Conservation (phyloP, 2,888 invertebrate species). For the Cryptocheilus praepositus region DNA sequence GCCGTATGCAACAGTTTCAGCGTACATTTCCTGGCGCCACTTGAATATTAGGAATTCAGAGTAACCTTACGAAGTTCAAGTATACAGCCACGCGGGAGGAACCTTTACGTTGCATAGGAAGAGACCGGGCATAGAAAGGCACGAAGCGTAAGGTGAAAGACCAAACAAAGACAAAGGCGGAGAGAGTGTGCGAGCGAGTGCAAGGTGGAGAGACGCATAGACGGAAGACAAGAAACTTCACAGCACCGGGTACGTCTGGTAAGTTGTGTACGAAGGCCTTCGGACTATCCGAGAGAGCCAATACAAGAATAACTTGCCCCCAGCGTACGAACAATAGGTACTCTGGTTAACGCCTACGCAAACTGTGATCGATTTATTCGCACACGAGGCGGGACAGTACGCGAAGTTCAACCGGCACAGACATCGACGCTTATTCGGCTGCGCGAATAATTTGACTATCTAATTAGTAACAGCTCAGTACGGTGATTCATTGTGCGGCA, state of each 20-base stretch:
- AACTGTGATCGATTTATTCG: too few species aligned
- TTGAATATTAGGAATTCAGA: background rate
- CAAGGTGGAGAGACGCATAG: background rate
- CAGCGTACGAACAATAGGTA: constrained; percentile 1
- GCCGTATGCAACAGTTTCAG: constrained; percentile 11
- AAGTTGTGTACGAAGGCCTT: too few species aligned
- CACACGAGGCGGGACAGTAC: too few species aligned
- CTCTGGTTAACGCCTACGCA: background rate
- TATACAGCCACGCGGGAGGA: background rate
- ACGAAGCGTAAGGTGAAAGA: background rate
- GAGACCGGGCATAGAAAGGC: background rate
- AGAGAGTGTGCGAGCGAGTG: constrained; percentile 22
- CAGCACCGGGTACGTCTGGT: too few species aligned
- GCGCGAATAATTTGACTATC: too few species aligned
- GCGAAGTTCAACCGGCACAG: constrained; percentile 10
- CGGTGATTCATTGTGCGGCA: too few species aligned
- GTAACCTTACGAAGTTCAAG: background rate
- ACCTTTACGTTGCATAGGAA: background rate
- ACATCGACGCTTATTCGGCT: too few species aligned
- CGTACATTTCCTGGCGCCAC: constrained; percentile 2
- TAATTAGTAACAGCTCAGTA: too few species aligned
- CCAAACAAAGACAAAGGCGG: background rate
- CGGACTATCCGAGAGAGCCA: too few species aligned
- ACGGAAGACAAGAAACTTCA: background rate
- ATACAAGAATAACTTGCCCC: too few species aligned